phyloP scores from a whole-genome alignment of 2,113 vertebrate genomes.

The Tyto alba region DNA sequence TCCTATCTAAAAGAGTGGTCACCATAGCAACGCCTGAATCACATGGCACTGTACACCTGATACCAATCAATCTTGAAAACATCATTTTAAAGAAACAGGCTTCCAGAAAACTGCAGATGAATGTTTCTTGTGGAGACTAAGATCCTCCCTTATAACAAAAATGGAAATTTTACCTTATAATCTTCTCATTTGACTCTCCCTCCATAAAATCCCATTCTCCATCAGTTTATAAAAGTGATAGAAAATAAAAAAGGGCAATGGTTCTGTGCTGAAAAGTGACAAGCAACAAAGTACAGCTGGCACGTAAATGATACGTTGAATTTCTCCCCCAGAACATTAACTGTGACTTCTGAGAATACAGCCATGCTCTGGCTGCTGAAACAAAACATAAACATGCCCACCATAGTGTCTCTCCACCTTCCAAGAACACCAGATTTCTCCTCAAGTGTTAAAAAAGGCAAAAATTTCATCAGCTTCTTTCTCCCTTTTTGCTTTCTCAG shows the following conservation, averaged over 20 bases:
- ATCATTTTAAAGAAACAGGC: constrained; percentile 12
- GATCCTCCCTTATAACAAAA: not conserved
- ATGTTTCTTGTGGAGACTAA: not conserved
- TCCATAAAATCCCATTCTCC: not conserved
- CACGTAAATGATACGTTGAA: not conserved
- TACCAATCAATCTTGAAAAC: constrained; percentile 33
- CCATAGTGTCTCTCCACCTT: not conserved
- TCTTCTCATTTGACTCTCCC: not conserved
- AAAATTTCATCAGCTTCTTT: not conserved
- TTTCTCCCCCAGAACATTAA: not conserved
- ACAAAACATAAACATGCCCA: not conserved
- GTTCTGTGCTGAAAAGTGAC: not conserved
- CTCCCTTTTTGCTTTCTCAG: not conserved
- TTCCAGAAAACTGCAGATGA: not conserved
- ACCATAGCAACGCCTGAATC: constrained; percentile 25
- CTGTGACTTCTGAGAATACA: not conserved
- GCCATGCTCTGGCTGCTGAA: not conserved
- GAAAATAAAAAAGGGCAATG: not conserved
- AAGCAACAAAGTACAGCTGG: not conserved
- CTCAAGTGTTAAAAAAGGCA: not conserved
- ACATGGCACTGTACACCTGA: constrained; percentile 4
- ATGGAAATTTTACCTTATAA: not conserved
- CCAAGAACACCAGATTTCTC: not conserved
- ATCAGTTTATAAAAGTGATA: not conserved
- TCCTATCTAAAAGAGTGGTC: constrained; percentile 25